These are phyloP conservation scores for Dilophus febrilis DNA, from an alignment of 2,888 invertebrate genomes.

Conservation along the genomic window DNA sequence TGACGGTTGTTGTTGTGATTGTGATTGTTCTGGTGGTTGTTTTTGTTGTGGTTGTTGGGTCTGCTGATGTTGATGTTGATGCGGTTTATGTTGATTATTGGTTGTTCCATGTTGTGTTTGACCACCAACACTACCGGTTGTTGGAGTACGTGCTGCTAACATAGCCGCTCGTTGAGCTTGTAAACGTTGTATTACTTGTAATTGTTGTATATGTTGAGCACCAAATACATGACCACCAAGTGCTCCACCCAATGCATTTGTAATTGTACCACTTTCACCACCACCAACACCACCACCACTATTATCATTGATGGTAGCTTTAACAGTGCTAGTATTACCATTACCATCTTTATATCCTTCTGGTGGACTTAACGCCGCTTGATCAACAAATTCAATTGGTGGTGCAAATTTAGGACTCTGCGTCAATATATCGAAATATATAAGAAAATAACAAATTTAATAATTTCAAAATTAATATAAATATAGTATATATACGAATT, in stretches of 20 bases:
- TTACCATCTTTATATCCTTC: conserved; percentile 83
- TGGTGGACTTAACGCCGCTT: conserved; percentile 75
- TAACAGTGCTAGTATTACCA: no score
- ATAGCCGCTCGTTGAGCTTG: conserved; percentile 39
- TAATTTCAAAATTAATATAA: no score
- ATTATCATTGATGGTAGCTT: no score
- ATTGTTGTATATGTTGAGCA: conserved; percentile 42
- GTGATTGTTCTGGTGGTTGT: conserved; percentile 9
- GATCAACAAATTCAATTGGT: conserved; percentile 55
- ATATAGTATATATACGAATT: no score
- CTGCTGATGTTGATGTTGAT: conserved; percentile 8
- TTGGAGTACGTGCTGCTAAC: conserved; percentile 36
- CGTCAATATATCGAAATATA: not conserved
- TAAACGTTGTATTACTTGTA: conserved; percentile 44
- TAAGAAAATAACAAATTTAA: not conserved
- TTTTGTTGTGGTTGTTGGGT: not conserved
- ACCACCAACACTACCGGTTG: conserved; percentile 10
- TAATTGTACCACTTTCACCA: conserved; percentile 25
- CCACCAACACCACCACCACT: no score
- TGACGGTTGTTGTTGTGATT: conserved; percentile 14
- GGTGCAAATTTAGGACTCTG: conserved; percentile 46
- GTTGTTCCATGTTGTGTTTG: conserved; percentile 8
- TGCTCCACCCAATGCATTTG: conserved; percentile 39
- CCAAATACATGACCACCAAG: conserved; percentile 46
- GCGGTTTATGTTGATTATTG: not conserved